Evolutionary conservation across 2,888 invertebrate species (phyloP), one percentile per base, ranked within the genome.

Genomic region (Willowsia nigromaculata): DNA sequence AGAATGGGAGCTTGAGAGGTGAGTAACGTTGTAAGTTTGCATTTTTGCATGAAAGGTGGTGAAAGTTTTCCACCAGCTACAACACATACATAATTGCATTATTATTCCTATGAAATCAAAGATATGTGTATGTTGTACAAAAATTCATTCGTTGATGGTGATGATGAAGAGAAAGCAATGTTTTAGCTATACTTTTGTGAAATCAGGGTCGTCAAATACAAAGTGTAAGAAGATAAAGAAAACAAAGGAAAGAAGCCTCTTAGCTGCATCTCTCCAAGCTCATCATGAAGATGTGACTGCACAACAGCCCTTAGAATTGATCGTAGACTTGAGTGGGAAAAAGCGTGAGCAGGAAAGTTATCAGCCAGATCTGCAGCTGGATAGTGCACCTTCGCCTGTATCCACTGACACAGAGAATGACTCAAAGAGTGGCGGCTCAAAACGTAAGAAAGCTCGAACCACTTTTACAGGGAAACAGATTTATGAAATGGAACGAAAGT

Each of bases 401-500:
- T 85, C 89, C 9, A 85, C 89, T 3, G 89, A 85, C 37, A 68
- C 85, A 33, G 89, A 89, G 7, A 81, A 30, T 59, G 89, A 89
- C 0, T 56, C 80, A 43, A 89, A 82, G 71, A 87, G 88, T 71
- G 91, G 91, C 95, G 95, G 91, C 92, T 94, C 95, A 91, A 96
- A 96, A 93, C 96, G 96, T 94, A 97, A 97, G 94, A 99, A 98
- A 94, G 98, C 98, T 0, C 94, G 98, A 90, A 98, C 98, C 30
- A 98, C 98, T 27, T 99, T 99, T 95, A 98, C 98, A 0, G 99
- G 99, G 1, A 94, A 98, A 80, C 98, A 98, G 95, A 98, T 98
- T 94, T 99, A 98, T 94, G 99, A 99, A 94, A 95, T 99, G 94
- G 99, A 99, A 95, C 97, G 98, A 93, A 97, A 98, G 94, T 99